Evolutionary conservation across 2,113 vertebrate genomes (phyloP).

Genomic region (Haliaeetus leucogaster): DNA sequence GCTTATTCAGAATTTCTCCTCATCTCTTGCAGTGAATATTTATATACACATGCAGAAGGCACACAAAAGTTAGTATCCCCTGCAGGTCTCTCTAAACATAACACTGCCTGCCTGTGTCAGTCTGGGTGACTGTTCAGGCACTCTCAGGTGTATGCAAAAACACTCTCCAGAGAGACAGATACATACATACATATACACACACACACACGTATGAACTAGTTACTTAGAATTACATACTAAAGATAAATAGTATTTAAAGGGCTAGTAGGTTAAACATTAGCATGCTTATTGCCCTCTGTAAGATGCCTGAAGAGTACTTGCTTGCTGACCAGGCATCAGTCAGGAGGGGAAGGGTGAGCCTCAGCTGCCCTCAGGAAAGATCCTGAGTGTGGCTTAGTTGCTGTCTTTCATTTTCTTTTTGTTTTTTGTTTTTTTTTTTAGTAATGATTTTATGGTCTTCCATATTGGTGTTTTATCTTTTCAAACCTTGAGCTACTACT

Average conservation of each 20-base stretch:
- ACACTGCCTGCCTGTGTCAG: neutral
- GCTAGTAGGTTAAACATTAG: neutral
- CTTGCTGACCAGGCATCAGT: too few relatives aligned
- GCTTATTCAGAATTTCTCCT: neutral
- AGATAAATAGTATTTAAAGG: neutral
- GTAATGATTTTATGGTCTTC: neutral
- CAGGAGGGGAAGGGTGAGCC: neutral
- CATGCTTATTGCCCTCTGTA: neutral
- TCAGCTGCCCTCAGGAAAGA: neutral
- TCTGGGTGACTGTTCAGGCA: neutral
- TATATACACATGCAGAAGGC: neutral
- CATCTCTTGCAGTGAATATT: neutral
- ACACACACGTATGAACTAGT: too few relatives aligned
- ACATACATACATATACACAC: fast-evolving
- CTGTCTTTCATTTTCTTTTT: neutral
- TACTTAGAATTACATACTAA: neutral
- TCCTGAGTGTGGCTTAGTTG: neutral
- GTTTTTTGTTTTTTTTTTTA: neutral
- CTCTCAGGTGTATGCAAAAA: neutral
- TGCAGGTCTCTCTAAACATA: neutral
- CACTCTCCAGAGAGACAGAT: neutral
- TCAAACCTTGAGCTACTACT: neutral
- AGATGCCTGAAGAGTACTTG: neutral
- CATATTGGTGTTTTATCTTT: neutral
- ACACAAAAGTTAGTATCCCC: neutral